Evolutionary conservation across 2,113 vertebrate species (phyloP), one percentile per base, ranked within the genome.

Genomic region (Cyanoderma ruficeps): DNA sequence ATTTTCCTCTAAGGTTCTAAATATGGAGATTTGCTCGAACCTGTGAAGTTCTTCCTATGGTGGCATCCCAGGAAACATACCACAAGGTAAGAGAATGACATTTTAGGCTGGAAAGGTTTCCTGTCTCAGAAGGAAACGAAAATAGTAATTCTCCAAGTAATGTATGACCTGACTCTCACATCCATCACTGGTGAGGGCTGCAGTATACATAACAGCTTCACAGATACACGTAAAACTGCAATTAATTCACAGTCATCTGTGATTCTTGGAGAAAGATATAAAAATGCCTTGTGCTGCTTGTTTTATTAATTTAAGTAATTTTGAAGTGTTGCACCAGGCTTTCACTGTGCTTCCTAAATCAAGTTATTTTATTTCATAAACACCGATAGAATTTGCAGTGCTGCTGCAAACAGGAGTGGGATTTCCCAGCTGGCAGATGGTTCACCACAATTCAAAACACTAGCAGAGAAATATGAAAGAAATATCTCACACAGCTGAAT

Each of bases 271-370:
- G 11, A 72, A 68, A 82, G 79, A 55, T 30, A 30, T 22, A 90
- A 78, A 89, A 94, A 69, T 18, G 7, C 8, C 25, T 65, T 35
- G 18, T 57, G 53, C 21, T 47, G 3, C 39, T 41, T 69, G 61
- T 78, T 79, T 88, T 89, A 67, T 86, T 88, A 89, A 76, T 91
- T 91, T 89, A 63, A 78, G 33, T 27, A 2, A 80, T 86, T 94
- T 87, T 61, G 28, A 92, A 64, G 11, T 42, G 47, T 55, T 64
- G 15, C 41, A 74, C 1, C 3, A 71, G 39, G 33, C 41, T 91
- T 89, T 53, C 41, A 61, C 10, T 49, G 22, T 30, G 13, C 57
- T 87, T 28, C 22, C 44, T 76, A 71, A 64, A 85, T 61, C 25
- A 87, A 67, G 16, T 82, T 60, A 79, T 46, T 82, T 89, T 83